Evolutionary conservation across 1,140 invertebrate genomes (phyloP).

Genomic region (Coenobita brevimanus): DNA sequence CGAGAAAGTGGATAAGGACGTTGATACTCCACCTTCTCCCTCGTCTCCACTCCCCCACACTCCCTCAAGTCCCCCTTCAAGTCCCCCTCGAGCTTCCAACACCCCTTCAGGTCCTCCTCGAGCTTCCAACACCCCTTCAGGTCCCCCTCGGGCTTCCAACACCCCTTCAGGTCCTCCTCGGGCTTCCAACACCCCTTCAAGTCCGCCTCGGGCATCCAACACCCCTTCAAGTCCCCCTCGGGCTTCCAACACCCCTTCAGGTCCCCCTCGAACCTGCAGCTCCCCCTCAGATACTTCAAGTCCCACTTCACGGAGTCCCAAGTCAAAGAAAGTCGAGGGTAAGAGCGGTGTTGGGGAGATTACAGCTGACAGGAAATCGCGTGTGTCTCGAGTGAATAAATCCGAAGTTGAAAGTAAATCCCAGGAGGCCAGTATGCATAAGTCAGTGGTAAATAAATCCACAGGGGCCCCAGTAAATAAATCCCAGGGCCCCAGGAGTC

Average conservation of each 20-base stretch:
- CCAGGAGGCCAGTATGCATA: too few species aligned
- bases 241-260: not conserved
- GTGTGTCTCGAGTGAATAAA: too few species aligned
- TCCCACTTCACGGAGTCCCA: not conserved
- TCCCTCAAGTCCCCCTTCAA: not conserved
- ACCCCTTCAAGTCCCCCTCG: not conserved
- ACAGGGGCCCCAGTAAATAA: too few species aligned
- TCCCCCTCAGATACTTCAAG: not conserved
- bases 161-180: not conserved
- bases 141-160: not conserved
- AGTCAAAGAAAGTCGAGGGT: not conserved
- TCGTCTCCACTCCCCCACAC: not conserved
- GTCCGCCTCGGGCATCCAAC: not conserved
- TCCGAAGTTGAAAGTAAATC: too few species aligned
- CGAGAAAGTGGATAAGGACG: conserved; percentile 45
- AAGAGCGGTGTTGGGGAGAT: too few species aligned
- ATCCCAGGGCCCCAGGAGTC: too few species aligned
- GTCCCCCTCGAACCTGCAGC: not conserved
- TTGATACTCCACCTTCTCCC: not conserved
- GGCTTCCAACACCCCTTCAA: not conserved
- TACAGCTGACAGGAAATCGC: too few species aligned
- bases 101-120: not conserved
- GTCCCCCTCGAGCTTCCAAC: too few species aligned
- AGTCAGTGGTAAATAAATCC: too few species aligned
- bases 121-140: not conserved